Evolutionary conservation across 2,113 vertebrate genomes (phyloP).

Genomic region (Nesoenas mayeri): DNA sequence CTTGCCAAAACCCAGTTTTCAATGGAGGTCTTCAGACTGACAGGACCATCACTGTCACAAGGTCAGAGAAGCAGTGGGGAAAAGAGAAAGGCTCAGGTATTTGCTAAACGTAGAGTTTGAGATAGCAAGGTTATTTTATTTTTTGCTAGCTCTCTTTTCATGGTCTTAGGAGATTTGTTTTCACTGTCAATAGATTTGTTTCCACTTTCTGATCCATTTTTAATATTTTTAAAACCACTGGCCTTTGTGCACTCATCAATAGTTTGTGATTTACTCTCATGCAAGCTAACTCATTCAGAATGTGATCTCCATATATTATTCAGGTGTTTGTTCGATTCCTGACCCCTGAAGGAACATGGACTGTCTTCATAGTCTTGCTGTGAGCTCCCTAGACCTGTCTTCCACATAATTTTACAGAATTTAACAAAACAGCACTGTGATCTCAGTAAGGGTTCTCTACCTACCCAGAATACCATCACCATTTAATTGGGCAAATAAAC

Average conservation of each 20-base stretch:
- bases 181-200: neutral
- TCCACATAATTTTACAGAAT: neutral
- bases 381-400: neutral
- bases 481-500: neutral
- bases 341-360: neutral
- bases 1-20: neutral
- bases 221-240: neutral
- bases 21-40: neutral
- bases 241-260: neutral
- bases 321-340: neutral
- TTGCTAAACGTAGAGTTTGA: neutral
- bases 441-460: neutral
- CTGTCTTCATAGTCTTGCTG: neutral
- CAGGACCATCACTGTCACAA: neutral
- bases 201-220: neutral
- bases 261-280: neutral
- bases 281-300: neutral
- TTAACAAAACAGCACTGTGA: neutral
- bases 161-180: neutral
- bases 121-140: neutral
- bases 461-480: neutral
- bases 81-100: neutral
- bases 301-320: neutral
- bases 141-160: neutral
- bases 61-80: neutral